Evolutionary conservation across 35 echinoderm and acorn worm genomes (phyloP).

Genomic region (Anneissia japonica): DNA sequence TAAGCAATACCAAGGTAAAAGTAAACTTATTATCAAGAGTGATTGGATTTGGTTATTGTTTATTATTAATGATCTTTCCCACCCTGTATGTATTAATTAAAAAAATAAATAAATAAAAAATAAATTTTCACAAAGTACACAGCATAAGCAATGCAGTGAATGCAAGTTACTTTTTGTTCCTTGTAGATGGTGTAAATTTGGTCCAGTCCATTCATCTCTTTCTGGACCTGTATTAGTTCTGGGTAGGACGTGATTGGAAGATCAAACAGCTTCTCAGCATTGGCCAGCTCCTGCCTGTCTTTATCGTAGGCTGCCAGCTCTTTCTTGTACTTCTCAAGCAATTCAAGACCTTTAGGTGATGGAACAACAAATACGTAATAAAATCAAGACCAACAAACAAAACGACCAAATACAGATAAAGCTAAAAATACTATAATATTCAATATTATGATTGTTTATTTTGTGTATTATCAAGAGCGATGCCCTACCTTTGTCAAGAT

Average conservation of each 20-base stretch:
- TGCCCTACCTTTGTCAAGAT: slow-evolving; percentile 92
- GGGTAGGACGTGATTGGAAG: slow-evolving; percentile 88
- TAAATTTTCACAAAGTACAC: neutral
- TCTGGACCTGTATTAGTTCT: slow-evolving; percentile 88
- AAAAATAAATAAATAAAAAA: neutral
- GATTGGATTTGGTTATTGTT: too few species aligned
- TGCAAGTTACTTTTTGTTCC: slow-evolving; percentile 63
- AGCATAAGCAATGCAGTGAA: neutral
- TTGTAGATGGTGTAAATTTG: slow-evolving; percentile 95
- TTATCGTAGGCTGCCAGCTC: slow-evolving; percentile 66
- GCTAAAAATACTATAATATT: too few species aligned
- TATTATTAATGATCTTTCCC: too few species aligned
- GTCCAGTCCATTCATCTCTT: slow-evolving; percentile 89
- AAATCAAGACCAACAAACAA: too few species aligned
- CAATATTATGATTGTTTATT: too few species aligned
- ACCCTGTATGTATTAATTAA: neutral
- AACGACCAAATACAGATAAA: neutral
- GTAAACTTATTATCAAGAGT: too few species aligned
- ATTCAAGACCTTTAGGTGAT: slow-evolving; percentile 47
- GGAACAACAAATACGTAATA: too few species aligned
- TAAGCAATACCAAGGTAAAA: slow-evolving; percentile 8
- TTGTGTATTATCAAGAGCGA: too few species aligned
- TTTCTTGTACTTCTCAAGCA: slow-evolving; percentile 72
- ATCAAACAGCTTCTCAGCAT: slow-evolving; percentile 95
- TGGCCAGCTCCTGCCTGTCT: slow-evolving; percentile 89